phyloP scores from a whole-genome alignment of 1,140 invertebrate genomes.

The Calephelis virginiensis region DNA sequence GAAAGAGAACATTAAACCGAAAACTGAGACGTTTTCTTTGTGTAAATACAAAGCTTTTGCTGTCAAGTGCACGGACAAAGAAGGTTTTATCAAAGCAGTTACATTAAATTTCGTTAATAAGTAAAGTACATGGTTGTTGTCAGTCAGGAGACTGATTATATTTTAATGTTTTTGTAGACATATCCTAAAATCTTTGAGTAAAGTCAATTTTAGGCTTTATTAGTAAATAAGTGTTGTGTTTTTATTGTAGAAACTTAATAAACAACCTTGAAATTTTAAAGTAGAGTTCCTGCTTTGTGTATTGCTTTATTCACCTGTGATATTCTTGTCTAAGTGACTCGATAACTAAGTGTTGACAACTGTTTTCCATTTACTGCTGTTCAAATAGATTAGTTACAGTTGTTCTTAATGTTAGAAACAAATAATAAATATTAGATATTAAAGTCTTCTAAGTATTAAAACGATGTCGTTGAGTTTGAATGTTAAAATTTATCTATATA shows the following conservation, averaged over 20 bases:
- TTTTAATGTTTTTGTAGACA: slow-evolving; percentile 50
- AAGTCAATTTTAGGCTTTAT: slow-evolving; percentile 64
- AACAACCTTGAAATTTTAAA: slow-evolving; percentile 46
- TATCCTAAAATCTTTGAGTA: slow-evolving; percentile 52
- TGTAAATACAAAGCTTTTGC: slow-evolving; percentile 77
- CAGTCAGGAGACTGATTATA: slow-evolving; percentile 43
- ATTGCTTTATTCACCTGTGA: slow-evolving; percentile 72
- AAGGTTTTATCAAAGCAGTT: slow-evolving; percentile 52
- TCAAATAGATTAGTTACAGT: slow-evolving; percentile 42
- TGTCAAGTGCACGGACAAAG: slow-evolving; percentile 76
- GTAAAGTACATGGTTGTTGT: slow-evolving; percentile 46
- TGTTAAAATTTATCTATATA: slow-evolving; percentile 6
- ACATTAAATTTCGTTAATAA: slow-evolving; percentile 44
- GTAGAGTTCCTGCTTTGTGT: slow-evolving; percentile 72
- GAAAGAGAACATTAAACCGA: slow-evolving; percentile 62
- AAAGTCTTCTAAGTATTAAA: not conserved
- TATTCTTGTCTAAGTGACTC: slow-evolving; percentile 51
- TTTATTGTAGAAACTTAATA: slow-evolving; percentile 38
- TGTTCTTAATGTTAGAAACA: slow-evolving; percentile 36
- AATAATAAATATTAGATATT: not conserved
- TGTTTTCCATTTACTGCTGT: slow-evolving; percentile 52
- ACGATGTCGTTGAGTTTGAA: not conserved
- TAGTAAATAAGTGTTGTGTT: slow-evolving; percentile 26
- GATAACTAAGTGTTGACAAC: slow-evolving; percentile 51
- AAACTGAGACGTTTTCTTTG: slow-evolving; percentile 75